Evolutionary conservation across 2,113 vertebrate species (phyloP), one percentile per base, ranked within the genome.

Genomic region (Varanus komodoensis): DNA sequence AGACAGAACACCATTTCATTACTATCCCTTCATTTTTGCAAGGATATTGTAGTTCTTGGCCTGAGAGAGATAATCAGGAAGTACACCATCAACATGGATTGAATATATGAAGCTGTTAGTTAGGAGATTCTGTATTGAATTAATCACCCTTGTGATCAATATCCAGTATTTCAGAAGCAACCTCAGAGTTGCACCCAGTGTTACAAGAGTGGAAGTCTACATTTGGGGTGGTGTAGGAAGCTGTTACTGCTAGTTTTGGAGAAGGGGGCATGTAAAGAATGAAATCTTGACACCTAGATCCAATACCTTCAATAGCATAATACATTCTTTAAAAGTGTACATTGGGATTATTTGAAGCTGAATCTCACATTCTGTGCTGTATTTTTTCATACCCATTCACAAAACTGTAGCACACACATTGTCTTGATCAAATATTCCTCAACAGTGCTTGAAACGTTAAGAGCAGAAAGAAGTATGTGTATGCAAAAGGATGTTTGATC

Each of bases 401-500:
- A 34, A 27, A 52, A n/a, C 73, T 73, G 48, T 73, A 34, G 29
- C 8, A 73, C 54, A 67, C 23, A 15, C 19, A 11, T 83, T 9
- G 14, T 25, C 61, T 12, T 83, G 57, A 9, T 29, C 27, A 7
- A 61, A 57, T 61, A 57, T 34, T 38, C 75, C 57, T 23, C 48
- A 91, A 23, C 11, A 12, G 3, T 57, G 2, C 68, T 85, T 78
- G 11, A 64, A 86, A 80, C 89, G 81, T 75, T 61, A 25, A 8
- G 19, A 84, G 38, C 61, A 52, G 89, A 84, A 79, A 91, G 32
- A 83, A 89, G 34, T 14, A 50, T 85, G 67, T n/a, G 67, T 23
- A 32, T 86, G 57, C 83, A 88, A 68, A 83, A 71, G 19, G 1
- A 32, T 88, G 32, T n/a, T 91, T 91, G 89, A 17, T 83, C 87